Evolutionary conservation across 2,113 vertebrate species (phyloP).

Genomic region (Lycaon pictus): DNA sequence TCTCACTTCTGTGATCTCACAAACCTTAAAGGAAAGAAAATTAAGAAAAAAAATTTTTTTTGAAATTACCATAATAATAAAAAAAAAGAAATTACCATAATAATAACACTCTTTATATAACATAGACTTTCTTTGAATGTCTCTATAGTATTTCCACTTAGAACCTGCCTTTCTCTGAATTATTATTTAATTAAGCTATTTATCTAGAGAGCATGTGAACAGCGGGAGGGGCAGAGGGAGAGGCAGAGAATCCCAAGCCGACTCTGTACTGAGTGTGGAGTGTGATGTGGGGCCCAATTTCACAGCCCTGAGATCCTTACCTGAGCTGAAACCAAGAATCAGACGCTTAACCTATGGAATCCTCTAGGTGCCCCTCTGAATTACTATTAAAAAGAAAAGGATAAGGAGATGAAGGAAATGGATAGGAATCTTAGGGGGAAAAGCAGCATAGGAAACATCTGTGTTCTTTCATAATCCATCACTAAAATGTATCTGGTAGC

Average conservation of each 20-base stretch:
- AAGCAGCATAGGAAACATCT: background rate
- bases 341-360: background rate
- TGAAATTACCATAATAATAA: conserved; percentile 5
- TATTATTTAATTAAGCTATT: background rate
- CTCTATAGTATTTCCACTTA: background rate
- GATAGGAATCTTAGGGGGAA: conserved; percentile 13
- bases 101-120: background rate
- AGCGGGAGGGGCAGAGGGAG: background rate
- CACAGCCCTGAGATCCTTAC: background rate
- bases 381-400: conserved; percentile 13
- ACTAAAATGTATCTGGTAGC: conserved; percentile 54
- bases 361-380: background rate
- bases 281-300: background rate
- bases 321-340: background rate
- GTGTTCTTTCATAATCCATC: conserved; percentile 57
- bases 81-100: background rate
- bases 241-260: background rate
- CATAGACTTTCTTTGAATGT: conserved; percentile 24
- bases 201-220: background rate
- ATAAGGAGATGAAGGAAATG: background rate
- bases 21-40: conserved; percentile 49
- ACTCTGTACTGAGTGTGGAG: background rate
- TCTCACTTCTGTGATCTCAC: conserved; percentile 37
- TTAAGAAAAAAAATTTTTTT: background rate
- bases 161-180: background rate